Base-by-base conservation (phyloP, 2,113 vertebrate genomes). In the Proteles cristata region DNA sequence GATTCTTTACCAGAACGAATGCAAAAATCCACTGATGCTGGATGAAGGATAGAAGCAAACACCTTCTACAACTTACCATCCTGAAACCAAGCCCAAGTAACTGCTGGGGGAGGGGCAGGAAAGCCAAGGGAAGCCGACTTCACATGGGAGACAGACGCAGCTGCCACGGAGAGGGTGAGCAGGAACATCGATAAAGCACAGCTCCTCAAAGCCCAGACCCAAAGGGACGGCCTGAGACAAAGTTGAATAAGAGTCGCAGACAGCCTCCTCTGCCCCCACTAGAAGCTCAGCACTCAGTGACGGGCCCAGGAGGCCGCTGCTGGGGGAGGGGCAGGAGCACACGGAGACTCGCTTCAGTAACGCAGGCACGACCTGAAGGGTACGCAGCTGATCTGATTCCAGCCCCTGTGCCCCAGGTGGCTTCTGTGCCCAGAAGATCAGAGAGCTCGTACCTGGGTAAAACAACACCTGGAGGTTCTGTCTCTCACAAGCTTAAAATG, bases 401-500 rank as follows among this genome's bases (percentile, higher is more conserved):
- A 79, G 28, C 4, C 8, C 11, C 39, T 74, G 7, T 69, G 12
- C 3, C 25, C 10, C 31, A 66, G 15, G 39, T 61, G 39, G 25
- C 35, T 21, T 91, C 81, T 43, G 2, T 63, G 25, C 43, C 45
- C 15, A 11, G 68, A 91, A 86, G 25, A 71, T 55, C 69, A 79
- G n/a, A 88, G 12, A 74, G 2, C 26, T 63, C n/a, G 7, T 25
- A 28, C 9, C 55, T 74, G 65, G 35, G 45, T 48, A 39, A 90
- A 77, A 84, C 43, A 1, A 45, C 19, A 31, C 17, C n/a, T 33
- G 35, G 31, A 50, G 10, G 19, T 50, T 93, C 88, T 86, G 10
- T 63, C 94, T 77, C 63, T 43, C 50, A 69, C 26, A 63, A 83
- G 76, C 33, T 82, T 68, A 88, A 88, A 89, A 89, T 82, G 25